Evolutionary conservation across 2,888 invertebrate genomes (phyloP), one percentile per base, ranked within the genome.

Genomic region (Bedellia somnulentella): DNA sequence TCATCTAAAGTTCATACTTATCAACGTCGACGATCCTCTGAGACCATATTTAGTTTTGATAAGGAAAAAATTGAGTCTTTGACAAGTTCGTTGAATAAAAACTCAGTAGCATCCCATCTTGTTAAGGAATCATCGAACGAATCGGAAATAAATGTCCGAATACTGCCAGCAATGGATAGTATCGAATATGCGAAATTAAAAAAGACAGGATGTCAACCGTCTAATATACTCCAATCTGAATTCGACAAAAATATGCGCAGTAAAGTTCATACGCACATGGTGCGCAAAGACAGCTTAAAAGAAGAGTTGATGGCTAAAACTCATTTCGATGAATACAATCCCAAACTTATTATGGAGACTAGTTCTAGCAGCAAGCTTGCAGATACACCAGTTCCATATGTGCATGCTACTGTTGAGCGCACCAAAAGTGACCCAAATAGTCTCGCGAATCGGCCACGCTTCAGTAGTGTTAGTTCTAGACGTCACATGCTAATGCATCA

Each of bases 371-470:
- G 77, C 38, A 64, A 75, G 29, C 53, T 78, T 14, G 62, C 73
- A 8, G 73, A 81, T 41, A 73, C 61, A 5, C 67, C 78, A 4
- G 62, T 79, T 9, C 77, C 73, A 6, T 85, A 82, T 44, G 67
- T 80, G 4, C 89, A 87, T 49, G 81, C 84, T 14, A 85, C 87
- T 1, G 87, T 89, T 0, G 90, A 89, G 54, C 80, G 91, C 37
- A 91, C 91, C 3, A 91, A 90, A 55, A 90, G 90, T 46, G 91
- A 92, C 71, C 91, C 91, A 0, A 89, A 89, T 52, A 86, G 85
- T 17, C 67, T 86, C 30, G 86, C 89, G 0, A 83, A 83, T 43
- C 78, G 89, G 33, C 85, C 86, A 36, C 78, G 87, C 10, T 71
- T 88, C 31, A 86, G 83, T 35, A 86, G 85, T 34, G 86, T 85